Evolutionary conservation across 1,140 invertebrate species (phyloP).

Genomic region (Drosophila truncata): DNA sequence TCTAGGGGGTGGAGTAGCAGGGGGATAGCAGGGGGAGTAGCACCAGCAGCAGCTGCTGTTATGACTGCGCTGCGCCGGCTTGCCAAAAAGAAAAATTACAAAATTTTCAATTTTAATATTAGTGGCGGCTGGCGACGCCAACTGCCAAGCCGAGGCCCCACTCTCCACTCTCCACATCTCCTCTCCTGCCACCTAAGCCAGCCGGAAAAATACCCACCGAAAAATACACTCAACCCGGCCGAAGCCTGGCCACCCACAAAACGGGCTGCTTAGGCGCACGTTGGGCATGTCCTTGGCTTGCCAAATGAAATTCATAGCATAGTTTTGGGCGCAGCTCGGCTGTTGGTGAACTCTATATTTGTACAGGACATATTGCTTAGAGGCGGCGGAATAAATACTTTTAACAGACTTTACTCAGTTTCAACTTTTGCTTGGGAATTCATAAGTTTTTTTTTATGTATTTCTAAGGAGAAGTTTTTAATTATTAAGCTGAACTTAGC

Average conservation of each 20-base stretch:
- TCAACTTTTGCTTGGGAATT: not conserved
- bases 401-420: not conserved
- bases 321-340: conserved; percentile 67
- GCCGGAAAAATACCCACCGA: conserved; percentile 6
- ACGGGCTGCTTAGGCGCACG: conserved; percentile 74
- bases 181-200: not conserved
- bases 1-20: conserved; percentile 10
- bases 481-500: not conserved
- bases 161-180: not conserved
- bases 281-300: conserved; percentile 82
- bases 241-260: conserved; percentile 19
- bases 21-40: not conserved
- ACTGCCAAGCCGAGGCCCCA: conserved; percentile 53
- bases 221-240: conserved; percentile 2
- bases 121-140: conserved; percentile 79
- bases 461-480: not conserved
- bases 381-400: conserved; percentile 2
- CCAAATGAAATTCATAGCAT: conserved; percentile 84
- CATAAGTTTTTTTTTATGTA: not conserved
- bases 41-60: conserved; percentile 61
- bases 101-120: conserved; percentile 84
- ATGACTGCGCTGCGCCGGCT: conserved; percentile 78
- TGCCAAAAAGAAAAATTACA: conserved; percentile 84
- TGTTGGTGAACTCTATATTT: conserved; percentile 41
- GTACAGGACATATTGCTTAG: conserved; percentile 55